phyloP scores from a whole-genome alignment of 2,888 invertebrate species.

The Drosophila sordidula region DNA sequence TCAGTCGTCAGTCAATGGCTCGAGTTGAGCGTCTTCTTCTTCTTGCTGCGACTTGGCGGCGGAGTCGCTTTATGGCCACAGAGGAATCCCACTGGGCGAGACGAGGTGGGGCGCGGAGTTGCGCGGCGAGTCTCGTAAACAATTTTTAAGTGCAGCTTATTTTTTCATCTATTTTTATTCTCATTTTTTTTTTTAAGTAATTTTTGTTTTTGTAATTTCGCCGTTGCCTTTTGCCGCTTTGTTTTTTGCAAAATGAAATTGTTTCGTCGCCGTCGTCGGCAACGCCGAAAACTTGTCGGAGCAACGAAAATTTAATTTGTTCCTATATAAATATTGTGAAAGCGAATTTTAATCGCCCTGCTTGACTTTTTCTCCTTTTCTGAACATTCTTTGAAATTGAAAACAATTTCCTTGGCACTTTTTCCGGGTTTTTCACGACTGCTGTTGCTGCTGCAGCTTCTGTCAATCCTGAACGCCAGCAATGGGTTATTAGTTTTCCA shows the following conservation, averaged over 20 bases:
- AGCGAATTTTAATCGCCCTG: conserved; percentile 75
- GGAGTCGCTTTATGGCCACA: conserved; percentile 63
- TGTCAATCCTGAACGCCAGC: conserved; percentile 35
- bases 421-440: conserved; percentile 32
- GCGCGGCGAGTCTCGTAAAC: conserved; percentile 62
- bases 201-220: conserved; percentile 25
- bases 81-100: conserved; percentile 39
- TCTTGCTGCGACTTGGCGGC: conserved; percentile 14
- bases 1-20: conserved; percentile 69
- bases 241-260: conserved; percentile 75
- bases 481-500: conserved; percentile 78
- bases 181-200: conserved; percentile 13
- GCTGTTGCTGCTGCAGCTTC: conserved; percentile 25
- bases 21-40: conserved; percentile 24
- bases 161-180: conserved; percentile 57
- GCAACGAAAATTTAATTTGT: conserved; percentile 75
- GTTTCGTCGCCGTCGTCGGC: conserved; percentile 57
- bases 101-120: not conserved
- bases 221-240: conserved; percentile 50
- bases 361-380: conserved; percentile 51
- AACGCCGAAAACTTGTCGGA: conserved; percentile 58
- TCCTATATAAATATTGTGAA: conserved; percentile 78
- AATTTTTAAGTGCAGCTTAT: conserved; percentile 73
- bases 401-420: conserved; percentile 77
- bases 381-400: conserved; percentile 71